These are phyloP conservation scores for Gallinago stenura DNA, from an alignment of 2,797 vertebrate genomes.

Conservation along the genomic window DNA sequence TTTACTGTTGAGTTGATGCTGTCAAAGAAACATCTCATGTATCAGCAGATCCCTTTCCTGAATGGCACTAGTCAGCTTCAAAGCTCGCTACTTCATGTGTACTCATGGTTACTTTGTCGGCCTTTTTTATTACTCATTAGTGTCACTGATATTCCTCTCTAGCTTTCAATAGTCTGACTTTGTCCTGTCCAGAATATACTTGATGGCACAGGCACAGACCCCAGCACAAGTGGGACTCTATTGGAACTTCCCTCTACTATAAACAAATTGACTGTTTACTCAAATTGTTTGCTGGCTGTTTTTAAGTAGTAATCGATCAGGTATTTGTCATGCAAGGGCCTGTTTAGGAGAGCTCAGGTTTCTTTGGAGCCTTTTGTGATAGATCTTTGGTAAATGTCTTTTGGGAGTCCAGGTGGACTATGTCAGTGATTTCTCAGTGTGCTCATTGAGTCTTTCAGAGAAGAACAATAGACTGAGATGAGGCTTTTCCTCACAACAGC, in stretches of 20 bases:
- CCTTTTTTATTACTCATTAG: neutral
- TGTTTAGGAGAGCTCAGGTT: neutral
- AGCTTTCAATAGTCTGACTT: neutral
- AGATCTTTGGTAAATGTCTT: neutral
- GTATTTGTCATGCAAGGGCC: neutral
- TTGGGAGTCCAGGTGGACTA: neutral
- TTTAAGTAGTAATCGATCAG: neutral
- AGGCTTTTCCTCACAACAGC: neutral
- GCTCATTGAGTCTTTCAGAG: neutral
- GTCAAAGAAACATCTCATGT: neutral
- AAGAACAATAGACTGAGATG: neutral
- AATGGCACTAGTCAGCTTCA: neutral
- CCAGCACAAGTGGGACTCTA: neutral
- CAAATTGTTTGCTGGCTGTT: neutral
- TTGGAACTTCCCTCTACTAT: neutral
- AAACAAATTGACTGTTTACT: neutral
- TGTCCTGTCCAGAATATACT: neutral
- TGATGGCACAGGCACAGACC: neutral
- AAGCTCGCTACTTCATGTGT: neutral
- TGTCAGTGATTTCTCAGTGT: neutral
- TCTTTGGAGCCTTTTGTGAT: neutral
- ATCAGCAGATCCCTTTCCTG: neutral
- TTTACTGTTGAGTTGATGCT: neutral
- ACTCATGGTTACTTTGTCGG: neutral
- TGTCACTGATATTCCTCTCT: neutral